Evolutionary conservation across 1,140 invertebrate genomes (phyloP).

Genomic region (Sycophila sp.): DNA sequence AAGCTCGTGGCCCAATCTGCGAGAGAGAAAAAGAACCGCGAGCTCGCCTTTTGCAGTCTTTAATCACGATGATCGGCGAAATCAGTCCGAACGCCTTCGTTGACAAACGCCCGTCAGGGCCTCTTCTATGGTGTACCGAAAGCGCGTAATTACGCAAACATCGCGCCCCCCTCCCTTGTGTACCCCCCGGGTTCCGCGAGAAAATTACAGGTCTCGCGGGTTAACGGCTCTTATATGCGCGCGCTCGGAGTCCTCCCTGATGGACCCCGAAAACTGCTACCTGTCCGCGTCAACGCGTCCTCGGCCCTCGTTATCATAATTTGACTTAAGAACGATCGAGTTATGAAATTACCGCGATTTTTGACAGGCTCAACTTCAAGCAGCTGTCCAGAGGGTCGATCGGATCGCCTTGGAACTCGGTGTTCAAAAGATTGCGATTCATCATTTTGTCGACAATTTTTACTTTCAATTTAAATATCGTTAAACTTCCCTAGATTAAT

Average conservation of each 20-base stretch:
- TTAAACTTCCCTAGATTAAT: too few relatives aligned
- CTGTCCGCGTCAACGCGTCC: slow-evolving; percentile 3
- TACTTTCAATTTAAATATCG: too few relatives aligned
- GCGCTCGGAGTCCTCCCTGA: background rate
- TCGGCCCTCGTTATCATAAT: background rate
- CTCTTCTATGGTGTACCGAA: too few relatives aligned
- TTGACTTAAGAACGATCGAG: background rate
- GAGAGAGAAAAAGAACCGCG: too few relatives aligned
- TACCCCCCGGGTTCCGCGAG: background rate
- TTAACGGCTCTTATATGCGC: background rate
- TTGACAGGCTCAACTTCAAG: too few relatives aligned
- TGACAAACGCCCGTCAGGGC: background rate
- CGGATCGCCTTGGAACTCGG: too few relatives aligned
- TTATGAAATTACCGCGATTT: too few relatives aligned
- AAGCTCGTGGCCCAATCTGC: too few relatives aligned
- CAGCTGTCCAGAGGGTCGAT: too few relatives aligned
- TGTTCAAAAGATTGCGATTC: too few relatives aligned
- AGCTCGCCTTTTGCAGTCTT: too few relatives aligned
- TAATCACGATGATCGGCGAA: background rate
- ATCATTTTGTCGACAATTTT: too few relatives aligned
- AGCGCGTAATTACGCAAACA: background rate
- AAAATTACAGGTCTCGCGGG: background rate
- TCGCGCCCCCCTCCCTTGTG: background rate
- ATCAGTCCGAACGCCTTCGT: background rate
- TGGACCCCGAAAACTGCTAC: background rate